Percentiles rank a stretch among this genome's conserved stretches.
phyloP scores from a whole-genome alignment of 30 jellyfish, hydroid and myxozoan species.

The Phacellophora camtschatica region DNA sequence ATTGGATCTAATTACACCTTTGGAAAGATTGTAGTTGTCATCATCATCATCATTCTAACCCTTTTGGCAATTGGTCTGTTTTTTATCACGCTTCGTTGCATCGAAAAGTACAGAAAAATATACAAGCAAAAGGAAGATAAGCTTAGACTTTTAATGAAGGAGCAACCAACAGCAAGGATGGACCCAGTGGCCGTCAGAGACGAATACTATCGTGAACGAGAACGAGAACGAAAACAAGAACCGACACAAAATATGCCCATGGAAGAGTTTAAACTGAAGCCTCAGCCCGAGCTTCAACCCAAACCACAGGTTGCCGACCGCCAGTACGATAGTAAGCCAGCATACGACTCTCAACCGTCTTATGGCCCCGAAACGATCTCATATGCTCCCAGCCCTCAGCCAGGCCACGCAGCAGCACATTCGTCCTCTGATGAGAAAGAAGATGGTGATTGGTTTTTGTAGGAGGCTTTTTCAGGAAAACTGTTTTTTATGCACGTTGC shows the following conservation, averaged over 20 bases:
- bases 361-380: neutral
- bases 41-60: conserved; percentile 35
- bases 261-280: neutral
- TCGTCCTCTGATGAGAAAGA: conserved; percentile 19
- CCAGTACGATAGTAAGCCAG: neutral
- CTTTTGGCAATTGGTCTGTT: conserved; percentile 39
- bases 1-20: conserved; percentile 37
- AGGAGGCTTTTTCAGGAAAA: too few species aligned
- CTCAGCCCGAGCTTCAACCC: too few species aligned
- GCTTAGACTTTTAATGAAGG: neutral
- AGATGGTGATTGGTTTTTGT: conserved; percentile 36
- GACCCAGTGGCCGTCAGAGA: neutral
- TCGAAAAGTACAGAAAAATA: neutral
- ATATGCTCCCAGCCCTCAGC: conserved; percentile 39
- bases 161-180: neutral
- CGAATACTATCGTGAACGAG: neutral
- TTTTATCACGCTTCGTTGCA: conserved; percentile 34
- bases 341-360: conserved; percentile 8
- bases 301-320: too few species aligned
- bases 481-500: too few species aligned
- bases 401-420: conserved; percentile 1
- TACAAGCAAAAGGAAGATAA: conserved; percentile 17
- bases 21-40: conserved; percentile 28
- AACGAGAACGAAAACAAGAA: neutral
- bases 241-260: conserved; percentile 9